Evolutionary conservation across 2,888 invertebrate species (phyloP), one percentile per base, ranked within the genome.

Genomic region (Andrena hattorfiana): DNA sequence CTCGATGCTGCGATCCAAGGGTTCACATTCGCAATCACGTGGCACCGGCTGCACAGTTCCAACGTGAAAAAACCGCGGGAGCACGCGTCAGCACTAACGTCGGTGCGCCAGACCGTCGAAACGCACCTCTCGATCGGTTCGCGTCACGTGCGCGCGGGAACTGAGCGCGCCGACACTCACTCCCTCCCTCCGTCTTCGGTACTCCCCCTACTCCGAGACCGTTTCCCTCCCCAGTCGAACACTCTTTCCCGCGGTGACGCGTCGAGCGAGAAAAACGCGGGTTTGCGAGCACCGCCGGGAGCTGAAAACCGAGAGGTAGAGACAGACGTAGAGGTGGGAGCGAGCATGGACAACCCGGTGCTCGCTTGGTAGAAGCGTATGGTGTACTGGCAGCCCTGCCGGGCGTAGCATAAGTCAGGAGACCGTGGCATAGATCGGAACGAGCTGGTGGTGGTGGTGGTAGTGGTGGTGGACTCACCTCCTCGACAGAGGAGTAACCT

Each of bases 351-450:
- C 66, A 66, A 81, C 71, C 82, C 82, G 86, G 86, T 92, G 90
- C 89, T 91, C 89, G 89, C 92, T 84, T 89, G 85, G 85, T 90
- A 91, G 89, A 86, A 90, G 91, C 92, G 90, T 89, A 85, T 91
- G 87, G 92, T 91, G 85, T 88, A 92, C 93, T 93, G 92, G 89
- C 89, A 62, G 85, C 73, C 88, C 85, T 87, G 87, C 81, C 89
- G 88, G 86, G 85, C 89, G 85, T 87, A 84, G 85, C 87, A 85
- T 84, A 87, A 87, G 87, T 87, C 85, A 86, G 85, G 86, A 85
- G 87, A 89, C 85, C 85, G 82, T 87, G 83, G 85, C 87, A 87
- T 85, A 89, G 85, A 89, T 86, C 83, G 85, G 77, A 76, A 81
- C 72, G 71, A 63, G 79, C 79, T 67, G 79, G 87, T 86, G 86